Conservation (phyloP, 2,888 invertebrate genomes). For the Clunio marinus region DNA sequence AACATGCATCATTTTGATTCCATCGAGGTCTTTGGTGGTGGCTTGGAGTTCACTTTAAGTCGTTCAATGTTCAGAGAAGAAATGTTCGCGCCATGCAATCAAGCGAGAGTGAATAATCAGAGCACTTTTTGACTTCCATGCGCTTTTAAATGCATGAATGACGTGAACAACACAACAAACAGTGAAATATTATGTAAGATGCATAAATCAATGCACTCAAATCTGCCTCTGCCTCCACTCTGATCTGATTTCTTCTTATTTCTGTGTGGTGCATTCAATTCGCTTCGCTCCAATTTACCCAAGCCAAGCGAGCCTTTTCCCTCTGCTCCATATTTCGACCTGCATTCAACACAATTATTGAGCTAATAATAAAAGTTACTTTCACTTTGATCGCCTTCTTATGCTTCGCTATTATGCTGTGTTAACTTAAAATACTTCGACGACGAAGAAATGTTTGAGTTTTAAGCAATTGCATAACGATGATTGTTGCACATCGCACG, state of each 20-base stretch:
- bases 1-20: neutral
- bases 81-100: neutral
- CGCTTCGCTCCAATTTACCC: neutral
- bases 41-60: too few species aligned
- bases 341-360: neutral
- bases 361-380: too few species aligned
- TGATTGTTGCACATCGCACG: neutral
- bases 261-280: neutral
- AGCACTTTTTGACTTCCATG: conserved; percentile 1
- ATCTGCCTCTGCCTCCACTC: too few species aligned
- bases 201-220: conserved; percentile 7
- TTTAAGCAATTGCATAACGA: neutral
- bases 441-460: too few species aligned
- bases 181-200: neutral
- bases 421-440: too few species aligned
- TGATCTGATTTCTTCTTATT: neutral
- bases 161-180: neutral
- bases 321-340: conserved; percentile 6
- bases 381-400: neutral
- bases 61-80: too few species aligned
- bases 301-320: too few species aligned
- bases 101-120: neutral
- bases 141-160: neutral
- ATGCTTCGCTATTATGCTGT: neutral
- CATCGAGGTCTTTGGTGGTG: neutral